A percentile compares a stretch with the other conserved stretches of the same genome.
Evolutionary conservation across 2,888 invertebrate genomes (phyloP).

Genomic region (Eustalomyia histrio): DNA sequence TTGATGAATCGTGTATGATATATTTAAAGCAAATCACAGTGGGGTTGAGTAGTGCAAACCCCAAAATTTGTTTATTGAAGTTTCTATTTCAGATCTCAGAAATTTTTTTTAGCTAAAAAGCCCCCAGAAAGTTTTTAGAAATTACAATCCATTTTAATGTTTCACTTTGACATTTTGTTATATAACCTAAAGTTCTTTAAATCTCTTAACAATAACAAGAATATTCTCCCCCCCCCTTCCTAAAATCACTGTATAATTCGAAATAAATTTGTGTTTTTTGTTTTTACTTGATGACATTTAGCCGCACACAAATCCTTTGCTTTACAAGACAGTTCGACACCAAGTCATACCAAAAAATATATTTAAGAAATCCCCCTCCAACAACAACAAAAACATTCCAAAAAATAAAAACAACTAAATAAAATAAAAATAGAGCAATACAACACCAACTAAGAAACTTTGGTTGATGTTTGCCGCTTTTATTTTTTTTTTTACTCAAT

Average conservation of each 20-base stretch:
- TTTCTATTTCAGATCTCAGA: too few relatives aligned
- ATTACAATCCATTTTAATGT: too few relatives aligned
- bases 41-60: neutral
- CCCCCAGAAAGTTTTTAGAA: too few relatives aligned
- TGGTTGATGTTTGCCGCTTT: constrained; percentile 64
- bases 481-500: constrained; percentile 53
- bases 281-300: constrained; percentile 49
- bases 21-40: neutral
- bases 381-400: neutral
- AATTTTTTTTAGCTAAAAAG: too few relatives aligned
- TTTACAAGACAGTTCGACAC: constrained; percentile 68
- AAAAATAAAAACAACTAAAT: too few relatives aligned
- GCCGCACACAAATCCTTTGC: constrained; percentile 65
- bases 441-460: constrained; percentile 17
- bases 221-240: too few relatives aligned
- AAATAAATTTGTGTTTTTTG: constrained; percentile 16
- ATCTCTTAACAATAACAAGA: neutral
- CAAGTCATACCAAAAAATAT: constrained; percentile 53
- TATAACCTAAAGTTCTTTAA: too few relatives aligned
- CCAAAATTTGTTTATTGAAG: too few relatives aligned
- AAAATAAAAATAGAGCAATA: constrained; percentile 29
- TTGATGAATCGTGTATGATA: constrained; percentile 28
- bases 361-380: constrained; percentile 35
- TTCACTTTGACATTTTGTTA: too few relatives aligned
- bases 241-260: constrained; percentile 24